Conservation (phyloP, 2,888 invertebrate genomes). For the Merodon equestris region DNA sequence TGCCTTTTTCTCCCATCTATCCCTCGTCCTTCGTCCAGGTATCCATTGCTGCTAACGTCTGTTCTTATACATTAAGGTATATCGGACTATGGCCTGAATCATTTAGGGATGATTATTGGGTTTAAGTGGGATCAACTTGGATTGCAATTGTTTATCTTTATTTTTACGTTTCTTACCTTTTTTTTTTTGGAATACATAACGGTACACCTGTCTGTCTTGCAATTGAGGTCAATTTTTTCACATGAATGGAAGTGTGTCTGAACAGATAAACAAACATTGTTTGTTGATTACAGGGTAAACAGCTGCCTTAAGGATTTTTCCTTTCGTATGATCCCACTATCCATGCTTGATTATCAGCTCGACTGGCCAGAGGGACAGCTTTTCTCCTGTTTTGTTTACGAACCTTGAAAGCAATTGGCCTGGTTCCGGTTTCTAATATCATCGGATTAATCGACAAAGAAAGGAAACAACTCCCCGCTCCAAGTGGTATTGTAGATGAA, state of each 20-base stretch:
- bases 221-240: constrained; percentile 19
- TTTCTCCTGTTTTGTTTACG: background rate
- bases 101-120: constrained; percentile 28
- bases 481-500: constrained; percentile 11
- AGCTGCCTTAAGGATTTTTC: constrained; percentile 14
- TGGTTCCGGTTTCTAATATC: background rate
- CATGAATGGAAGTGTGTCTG: constrained; percentile 28
- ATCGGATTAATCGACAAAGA: constrained; percentile 17
- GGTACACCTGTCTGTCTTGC: background rate
- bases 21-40: no score
- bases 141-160: constrained; percentile 37
- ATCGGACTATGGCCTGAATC: constrained; percentile 20
- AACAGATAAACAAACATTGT: constrained; percentile 40
- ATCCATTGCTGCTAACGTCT: no score
- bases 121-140: constrained; percentile 34
- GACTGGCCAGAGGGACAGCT: no score
- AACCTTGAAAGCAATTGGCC: constrained; percentile 1
- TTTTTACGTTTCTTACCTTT: background rate
- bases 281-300: constrained; percentile 46
- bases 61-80: no score
- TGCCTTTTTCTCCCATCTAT: background rate
- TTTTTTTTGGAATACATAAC: no score
- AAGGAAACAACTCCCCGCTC: constrained; percentile 3
- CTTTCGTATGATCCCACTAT: background rate
- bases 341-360: no score